A percentile compares a stretch with the other conserved stretches of the same genome.
Evolutionary conservation across 2,797 vertebrate species (phyloP).

Genomic region (Siniperca undulata): DNA sequence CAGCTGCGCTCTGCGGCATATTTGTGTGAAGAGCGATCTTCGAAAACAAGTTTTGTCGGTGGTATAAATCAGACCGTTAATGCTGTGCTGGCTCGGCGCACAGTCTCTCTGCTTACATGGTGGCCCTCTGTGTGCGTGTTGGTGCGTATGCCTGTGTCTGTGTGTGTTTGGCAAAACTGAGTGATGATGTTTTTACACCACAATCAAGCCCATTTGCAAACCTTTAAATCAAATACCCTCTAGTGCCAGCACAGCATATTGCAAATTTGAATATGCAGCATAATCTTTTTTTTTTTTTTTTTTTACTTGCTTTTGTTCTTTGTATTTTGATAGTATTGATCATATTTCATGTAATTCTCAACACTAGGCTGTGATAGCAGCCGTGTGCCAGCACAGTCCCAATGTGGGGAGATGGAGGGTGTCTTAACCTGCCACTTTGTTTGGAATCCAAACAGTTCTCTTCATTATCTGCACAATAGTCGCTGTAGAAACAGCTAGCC

Average conservation of each 20-base stretch:
- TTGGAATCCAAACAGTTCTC: slow-evolving; percentile 57
- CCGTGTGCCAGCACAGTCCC: slow-evolving; percentile 49
- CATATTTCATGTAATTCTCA: slow-evolving; percentile 60
- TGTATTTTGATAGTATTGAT: slow-evolving; percentile 68
- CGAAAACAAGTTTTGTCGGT: slow-evolving; percentile 84
- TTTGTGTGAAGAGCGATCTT: slow-evolving; percentile 83
- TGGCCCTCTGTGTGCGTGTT: slow-evolving; percentile 76
- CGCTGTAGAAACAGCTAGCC: background rate
- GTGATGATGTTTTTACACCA: slow-evolving; percentile 79
- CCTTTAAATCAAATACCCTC: slow-evolving; percentile 79
- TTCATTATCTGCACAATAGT: slow-evolving; percentile 56
- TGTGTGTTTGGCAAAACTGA: slow-evolving; percentile 76
- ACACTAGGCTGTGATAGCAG: slow-evolving; percentile 38
- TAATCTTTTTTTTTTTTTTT: slow-evolving; percentile 52
- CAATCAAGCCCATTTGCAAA: slow-evolving; percentile 83
- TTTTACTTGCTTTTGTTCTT: slow-evolving; percentile 58
- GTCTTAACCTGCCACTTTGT: slow-evolving; percentile 63
- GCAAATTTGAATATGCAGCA: slow-evolving; percentile 70
- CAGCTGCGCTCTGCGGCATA: slow-evolving; percentile 82
- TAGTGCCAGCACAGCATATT: slow-evolving; percentile 67
- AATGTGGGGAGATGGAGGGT: slow-evolving; percentile 46
- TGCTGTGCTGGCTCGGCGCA: slow-evolving; percentile 78
- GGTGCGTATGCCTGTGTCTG: slow-evolving; percentile 64
- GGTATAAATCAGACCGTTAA: slow-evolving; percentile 83
- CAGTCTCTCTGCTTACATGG: slow-evolving; percentile 77